These are phyloP conservation scores for Thaumetopoea pityocampa DNA, from an alignment of 1,140 invertebrate genomes.

Conservation along the genomic window DNA sequence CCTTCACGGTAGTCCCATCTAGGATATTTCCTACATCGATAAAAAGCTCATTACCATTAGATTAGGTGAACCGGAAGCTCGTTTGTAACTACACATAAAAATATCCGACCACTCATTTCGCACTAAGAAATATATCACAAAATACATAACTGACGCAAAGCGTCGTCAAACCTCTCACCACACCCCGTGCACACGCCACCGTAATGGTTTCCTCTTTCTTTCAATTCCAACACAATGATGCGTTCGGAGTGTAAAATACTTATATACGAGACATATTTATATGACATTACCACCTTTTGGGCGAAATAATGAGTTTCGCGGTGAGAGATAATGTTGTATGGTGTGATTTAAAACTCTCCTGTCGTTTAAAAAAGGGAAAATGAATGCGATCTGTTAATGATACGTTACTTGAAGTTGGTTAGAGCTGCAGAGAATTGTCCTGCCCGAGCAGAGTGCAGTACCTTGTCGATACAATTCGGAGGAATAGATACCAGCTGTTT, in stretches of 20 bases:
- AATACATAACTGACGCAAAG: slow-evolving; percentile 28
- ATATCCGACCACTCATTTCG: slow-evolving; percentile 1
- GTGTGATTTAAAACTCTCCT: slow-evolving; percentile 3
- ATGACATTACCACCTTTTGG: slow-evolving; percentile 29
- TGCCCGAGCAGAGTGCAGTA: too few relatives aligned
- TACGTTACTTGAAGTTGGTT: not conserved
- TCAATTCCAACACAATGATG: slow-evolving; percentile 45
- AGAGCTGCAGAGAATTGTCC: not conserved
- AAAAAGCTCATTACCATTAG: too few relatives aligned
- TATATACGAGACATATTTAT: slow-evolving; percentile 42
- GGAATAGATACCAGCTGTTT: too few relatives aligned
- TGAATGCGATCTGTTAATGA: slow-evolving; percentile 2
- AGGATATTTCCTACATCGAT: too few relatives aligned
- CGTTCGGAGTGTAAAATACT: slow-evolving; percentile 52
- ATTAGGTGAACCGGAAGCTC: too few relatives aligned
- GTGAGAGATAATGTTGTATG: slow-evolving; percentile 13
- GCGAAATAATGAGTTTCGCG: slow-evolving; percentile 17
- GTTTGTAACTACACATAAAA: slow-evolving; percentile 8
- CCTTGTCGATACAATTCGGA: too few relatives aligned
- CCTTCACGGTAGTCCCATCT: too few relatives aligned
- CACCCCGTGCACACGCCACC: slow-evolving; percentile 45
- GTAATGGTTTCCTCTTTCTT: slow-evolving; percentile 69
- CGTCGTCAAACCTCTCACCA: slow-evolving; percentile 45
- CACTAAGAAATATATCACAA: slow-evolving; percentile 20
- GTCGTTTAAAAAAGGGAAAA: not conserved